Evolutionary conservation across 2,888 invertebrate genomes (phyloP).

Genomic region (Papilio gigon): DNA sequence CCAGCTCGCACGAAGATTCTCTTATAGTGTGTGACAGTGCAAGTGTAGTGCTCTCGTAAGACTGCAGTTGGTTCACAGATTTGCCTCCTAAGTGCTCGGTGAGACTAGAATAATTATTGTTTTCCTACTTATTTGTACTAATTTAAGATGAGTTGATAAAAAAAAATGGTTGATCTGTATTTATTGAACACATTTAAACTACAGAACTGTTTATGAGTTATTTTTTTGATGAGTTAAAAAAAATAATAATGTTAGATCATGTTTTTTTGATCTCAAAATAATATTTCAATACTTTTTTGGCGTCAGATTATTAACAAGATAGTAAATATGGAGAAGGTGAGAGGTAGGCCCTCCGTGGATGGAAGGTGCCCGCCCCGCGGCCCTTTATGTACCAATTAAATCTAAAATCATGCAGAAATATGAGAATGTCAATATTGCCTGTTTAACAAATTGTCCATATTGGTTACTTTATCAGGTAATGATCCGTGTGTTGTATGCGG

Average conservation of each 20-base stretch:
- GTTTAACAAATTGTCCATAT: neutral
- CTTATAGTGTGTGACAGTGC: conserved; percentile 19
- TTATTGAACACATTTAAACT: conserved; percentile 26
- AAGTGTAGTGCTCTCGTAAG: conserved; percentile 24
- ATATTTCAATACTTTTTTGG: neutral
- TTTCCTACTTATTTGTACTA: conserved; percentile 37
- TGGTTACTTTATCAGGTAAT: neutral
- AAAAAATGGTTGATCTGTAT: conserved; percentile 24
- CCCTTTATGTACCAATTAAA: neutral
- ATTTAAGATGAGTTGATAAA: conserved; percentile 32
- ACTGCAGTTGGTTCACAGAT: conserved; percentile 16
- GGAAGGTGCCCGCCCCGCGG: too few species aligned
- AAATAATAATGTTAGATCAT: neutral
- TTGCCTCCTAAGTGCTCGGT: conserved; percentile 21
- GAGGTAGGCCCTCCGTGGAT: too few species aligned
- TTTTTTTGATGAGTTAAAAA: neutral
- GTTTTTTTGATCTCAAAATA: conserved; percentile 3
- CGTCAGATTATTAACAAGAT: neutral
- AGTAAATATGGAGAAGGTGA: too few species aligned
- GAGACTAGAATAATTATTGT: conserved; percentile 29
- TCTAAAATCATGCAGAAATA: too few species aligned
- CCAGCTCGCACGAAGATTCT: neutral
- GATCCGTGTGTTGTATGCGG: neutral
- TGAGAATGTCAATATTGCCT: neutral
- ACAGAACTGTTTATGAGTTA: neutral